Conservation (phyloP, 1,140 invertebrate genomes). For the Artemia franciscana region DNA sequence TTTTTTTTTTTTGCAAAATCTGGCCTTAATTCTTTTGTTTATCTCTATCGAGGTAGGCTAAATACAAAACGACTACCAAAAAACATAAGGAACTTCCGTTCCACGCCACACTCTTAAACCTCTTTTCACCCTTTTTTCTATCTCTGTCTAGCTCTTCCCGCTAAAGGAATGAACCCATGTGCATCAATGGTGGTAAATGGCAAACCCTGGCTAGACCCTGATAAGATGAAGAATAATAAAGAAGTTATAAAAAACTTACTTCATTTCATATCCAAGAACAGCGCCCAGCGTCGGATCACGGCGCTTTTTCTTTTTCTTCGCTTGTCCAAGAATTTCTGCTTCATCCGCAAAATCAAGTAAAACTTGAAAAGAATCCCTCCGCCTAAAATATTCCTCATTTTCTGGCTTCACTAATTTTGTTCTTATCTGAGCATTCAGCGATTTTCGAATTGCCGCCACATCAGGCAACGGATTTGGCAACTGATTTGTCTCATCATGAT, state of each 20-base stretch:
- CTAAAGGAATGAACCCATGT: too few species aligned
- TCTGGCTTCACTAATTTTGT: neutral
- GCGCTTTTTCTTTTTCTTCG: neutral
- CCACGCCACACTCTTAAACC: too few species aligned
- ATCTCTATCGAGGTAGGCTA: too few species aligned
- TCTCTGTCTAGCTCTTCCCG: too few species aligned
- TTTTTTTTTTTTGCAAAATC: too few species aligned
- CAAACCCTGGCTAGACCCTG: too few species aligned
- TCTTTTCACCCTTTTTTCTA: too few species aligned
- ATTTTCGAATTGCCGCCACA: neutral
- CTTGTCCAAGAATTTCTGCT: neutral
- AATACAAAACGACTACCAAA: too few species aligned
- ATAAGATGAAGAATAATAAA: too few species aligned
- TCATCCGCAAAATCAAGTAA: neutral
- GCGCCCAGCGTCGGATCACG: neutral
- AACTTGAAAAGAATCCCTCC: neutral
- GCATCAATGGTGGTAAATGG: too few species aligned
- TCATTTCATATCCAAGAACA: neutral
- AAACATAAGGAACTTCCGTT: too few species aligned
- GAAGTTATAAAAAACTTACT: neutral
- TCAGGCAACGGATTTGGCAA: neutral
- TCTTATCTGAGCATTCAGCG: neutral
- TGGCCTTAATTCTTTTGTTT: too few species aligned
- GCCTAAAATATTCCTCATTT: neutral
- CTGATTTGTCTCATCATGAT: neutral